Conservation (phyloP, 1,140 invertebrate genomes). For the Forficula auricularia region DNA sequence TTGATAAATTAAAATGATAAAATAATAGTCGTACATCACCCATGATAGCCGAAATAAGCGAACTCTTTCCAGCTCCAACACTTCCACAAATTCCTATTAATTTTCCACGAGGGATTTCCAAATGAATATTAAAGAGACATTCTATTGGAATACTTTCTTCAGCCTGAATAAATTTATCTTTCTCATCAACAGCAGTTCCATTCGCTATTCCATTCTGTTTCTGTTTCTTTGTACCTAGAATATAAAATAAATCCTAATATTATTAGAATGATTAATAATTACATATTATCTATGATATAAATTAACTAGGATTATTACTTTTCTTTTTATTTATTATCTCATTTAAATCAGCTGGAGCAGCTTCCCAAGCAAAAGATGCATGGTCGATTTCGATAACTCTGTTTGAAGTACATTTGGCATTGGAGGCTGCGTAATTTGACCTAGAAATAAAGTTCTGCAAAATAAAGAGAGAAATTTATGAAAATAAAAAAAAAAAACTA, state of each 20-base stretch:
- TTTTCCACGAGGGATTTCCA: constrained; percentile 16
- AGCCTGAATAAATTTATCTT: constrained; percentile 1
- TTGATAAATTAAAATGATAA: background rate
- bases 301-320: background rate
- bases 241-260: background rate
- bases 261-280: too few relatives aligned
- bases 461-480: too few relatives aligned
- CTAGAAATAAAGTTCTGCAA: constrained; percentile 14
- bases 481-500: too few relatives aligned
- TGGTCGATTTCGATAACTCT: constrained; percentile 14
- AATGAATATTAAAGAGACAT: constrained; percentile 9
- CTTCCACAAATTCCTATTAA: constrained; percentile 29
- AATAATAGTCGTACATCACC: constrained; percentile 22
- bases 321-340: background rate
- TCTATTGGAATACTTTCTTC: constrained; percentile 4
- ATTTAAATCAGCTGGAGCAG: background rate
- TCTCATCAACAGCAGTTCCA: constrained; percentile 4
- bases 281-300: too few relatives aligned
- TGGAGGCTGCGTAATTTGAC: constrained; percentile 12
- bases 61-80: constrained; percentile 31
- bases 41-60: constrained; percentile 28
- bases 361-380: constrained; percentile 15
- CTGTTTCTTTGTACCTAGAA: background rate
- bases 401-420: constrained; percentile 8
- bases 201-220: background rate